Conservation (phyloP, 2,113 vertebrate species). For the Lethenteron camtschaticum region DNA sequence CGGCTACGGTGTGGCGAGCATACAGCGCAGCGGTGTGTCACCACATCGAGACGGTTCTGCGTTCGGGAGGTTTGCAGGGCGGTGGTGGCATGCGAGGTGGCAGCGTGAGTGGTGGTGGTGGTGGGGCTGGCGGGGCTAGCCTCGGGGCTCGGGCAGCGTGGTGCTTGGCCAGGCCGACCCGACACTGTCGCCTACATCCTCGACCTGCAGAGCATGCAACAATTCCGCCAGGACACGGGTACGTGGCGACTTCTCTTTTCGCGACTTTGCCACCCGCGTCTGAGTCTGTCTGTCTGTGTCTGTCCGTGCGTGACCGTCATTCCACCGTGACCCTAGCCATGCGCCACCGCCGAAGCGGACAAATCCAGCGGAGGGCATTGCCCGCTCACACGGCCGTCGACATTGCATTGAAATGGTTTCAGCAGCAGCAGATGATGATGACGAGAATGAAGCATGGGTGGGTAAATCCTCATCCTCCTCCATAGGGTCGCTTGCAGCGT, state of each 20-base stretch:
- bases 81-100: too few species aligned
- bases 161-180: constrained; percentile 68
- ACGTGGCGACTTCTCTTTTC: constrained; percentile 13
- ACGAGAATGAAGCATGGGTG: too few species aligned
- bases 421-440: too few species aligned
- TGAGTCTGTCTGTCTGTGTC: not conserved
- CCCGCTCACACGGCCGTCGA: too few species aligned
- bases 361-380: too few species aligned
- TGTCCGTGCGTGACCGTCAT: not conserved
- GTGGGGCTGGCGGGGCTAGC: constrained; percentile 25
- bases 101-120: too few species aligned
- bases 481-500: too few species aligned
- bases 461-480: too few species aligned
- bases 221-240: constrained; percentile 92
- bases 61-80: constrained; percentile 19
- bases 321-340: too few species aligned
- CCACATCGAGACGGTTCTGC: constrained; percentile 71
- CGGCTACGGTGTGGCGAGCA: constrained; percentile 38
- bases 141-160: constrained; percentile 26
- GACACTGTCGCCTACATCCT: constrained; percentile 67
- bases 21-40: constrained; percentile 70
- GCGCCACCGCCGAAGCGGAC: too few species aligned
- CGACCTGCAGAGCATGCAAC: constrained; percentile 89
- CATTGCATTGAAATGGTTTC: too few species aligned
- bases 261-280: too few species aligned